Percentiles rank a stretch among this genome's conserved stretches.
Conservation (phyloP, 2,888 invertebrate species). For the Alloscopus bannaensis region DNA sequence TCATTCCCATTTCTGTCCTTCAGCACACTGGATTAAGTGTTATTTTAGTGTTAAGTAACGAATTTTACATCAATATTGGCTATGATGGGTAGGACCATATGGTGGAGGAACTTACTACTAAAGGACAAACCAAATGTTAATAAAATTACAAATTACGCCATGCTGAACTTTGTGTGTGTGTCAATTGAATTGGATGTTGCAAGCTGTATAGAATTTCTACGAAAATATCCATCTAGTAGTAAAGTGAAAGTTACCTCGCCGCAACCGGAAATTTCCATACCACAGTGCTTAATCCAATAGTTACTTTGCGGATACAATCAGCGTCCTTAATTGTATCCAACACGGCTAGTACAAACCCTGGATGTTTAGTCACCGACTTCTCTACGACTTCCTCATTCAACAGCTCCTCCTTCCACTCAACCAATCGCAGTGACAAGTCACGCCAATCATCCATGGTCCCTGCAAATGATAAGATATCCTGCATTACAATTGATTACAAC, state of each 20-base stretch:
- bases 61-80: no score
- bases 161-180: background rate
- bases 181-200: background rate
- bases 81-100: no score
- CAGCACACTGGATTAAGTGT: no score
- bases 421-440: slow-evolving; percentile 26
- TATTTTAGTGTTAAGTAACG: no score
- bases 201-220: background rate
- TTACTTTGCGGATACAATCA: slow-evolving; percentile 31
- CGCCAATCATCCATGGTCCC: slow-evolving; percentile 32
- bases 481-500: no score
- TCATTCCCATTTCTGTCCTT: no score
- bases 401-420: slow-evolving; percentile 44
- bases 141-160: background rate
- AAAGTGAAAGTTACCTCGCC: slow-evolving; percentile 42
- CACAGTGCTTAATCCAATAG: slow-evolving; percentile 56
- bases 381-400: slow-evolving; percentile 26
- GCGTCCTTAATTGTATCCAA: slow-evolving; percentile 36
- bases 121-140: background rate
- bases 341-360: slow-evolving; percentile 47
- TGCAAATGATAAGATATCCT: no score
- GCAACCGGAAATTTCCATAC: slow-evolving; percentile 63
- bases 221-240: background rate
- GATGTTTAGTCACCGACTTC: slow-evolving; percentile 38
- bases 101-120: no score